phyloP scores from a whole-genome alignment of 2,888 invertebrate species.

The Exocentrus adspersus region DNA sequence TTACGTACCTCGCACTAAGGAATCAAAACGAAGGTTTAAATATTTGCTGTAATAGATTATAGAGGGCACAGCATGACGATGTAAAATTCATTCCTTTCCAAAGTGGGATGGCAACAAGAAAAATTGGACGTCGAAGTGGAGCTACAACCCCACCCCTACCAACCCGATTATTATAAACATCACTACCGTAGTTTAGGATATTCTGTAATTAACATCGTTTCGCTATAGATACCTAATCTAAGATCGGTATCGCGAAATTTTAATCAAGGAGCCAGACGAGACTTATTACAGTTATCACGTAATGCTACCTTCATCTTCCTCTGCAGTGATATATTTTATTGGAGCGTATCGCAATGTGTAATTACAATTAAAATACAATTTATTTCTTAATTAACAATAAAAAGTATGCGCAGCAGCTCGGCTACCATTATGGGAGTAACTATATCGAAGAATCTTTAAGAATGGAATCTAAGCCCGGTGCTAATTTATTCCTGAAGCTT shows the following conservation, averaged over 20 bases:
- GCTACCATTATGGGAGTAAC: too few species aligned
- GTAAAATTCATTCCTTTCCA: too few species aligned
- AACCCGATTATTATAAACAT: constrained; percentile 23
- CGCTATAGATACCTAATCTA: constrained; percentile 41
- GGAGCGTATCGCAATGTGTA: constrained; percentile 17
- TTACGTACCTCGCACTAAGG: neutral
- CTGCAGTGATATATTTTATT: constrained; percentile 30
- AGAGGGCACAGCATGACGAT: too few species aligned
- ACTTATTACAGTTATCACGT: constrained; percentile 38
- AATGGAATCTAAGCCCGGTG: too few species aligned
- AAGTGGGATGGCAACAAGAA: neutral
- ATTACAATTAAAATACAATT: constrained; percentile 34
- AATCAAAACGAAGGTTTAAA: too few species aligned
- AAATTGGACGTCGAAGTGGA: neutral
- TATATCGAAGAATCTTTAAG: too few species aligned
- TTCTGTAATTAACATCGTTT: constrained; percentile 38
- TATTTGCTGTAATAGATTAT: too few species aligned
- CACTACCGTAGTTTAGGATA: constrained; percentile 13
- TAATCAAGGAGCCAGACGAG: constrained; percentile 39
- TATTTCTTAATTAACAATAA: constrained; percentile 31
- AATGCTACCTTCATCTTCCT: constrained; percentile 12
- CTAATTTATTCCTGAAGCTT: too few species aligned
- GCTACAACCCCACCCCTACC: neutral
- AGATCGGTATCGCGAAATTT: constrained; percentile 44
- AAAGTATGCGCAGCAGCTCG: neutral